These are phyloP conservation scores for Erpetoichthys calabaricus DNA, from an alignment of 2,797 vertebrate species.

Conservation along the genomic window DNA sequence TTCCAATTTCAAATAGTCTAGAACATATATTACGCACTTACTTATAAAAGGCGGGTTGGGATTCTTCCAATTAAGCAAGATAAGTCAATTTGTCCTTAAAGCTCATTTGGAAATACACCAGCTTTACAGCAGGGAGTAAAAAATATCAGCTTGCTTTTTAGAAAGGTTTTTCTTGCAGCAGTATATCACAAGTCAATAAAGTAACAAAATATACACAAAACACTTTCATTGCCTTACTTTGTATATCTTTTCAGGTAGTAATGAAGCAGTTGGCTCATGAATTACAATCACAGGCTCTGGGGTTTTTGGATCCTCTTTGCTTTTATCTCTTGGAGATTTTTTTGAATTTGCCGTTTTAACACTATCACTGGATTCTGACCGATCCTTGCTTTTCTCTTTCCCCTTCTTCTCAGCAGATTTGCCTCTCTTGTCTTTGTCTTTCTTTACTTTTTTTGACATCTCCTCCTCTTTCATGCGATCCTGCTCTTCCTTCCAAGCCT, in stretches of 20 bases:
- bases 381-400: slow-evolving; percentile 22
- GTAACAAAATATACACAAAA: too few relatives aligned
- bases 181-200: too few relatives aligned
- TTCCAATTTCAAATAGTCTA: too few relatives aligned
- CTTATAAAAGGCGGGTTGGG: too few relatives aligned
- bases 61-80: too few relatives aligned
- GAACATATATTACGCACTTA: too few relatives aligned
- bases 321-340: slow-evolving; percentile 22
- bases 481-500: slow-evolving; percentile 76
- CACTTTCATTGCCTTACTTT: too few relatives aligned
- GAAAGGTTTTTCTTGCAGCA: too few relatives aligned
- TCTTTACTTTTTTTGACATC: slow-evolving; percentile 42
- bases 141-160: too few relatives aligned
- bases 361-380: slow-evolving; percentile 16
- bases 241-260: slow-evolving; percentile 7
- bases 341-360: slow-evolving; percentile 17
- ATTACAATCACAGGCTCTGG: slow-evolving; percentile 4
- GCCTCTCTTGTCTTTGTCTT: slow-evolving; percentile 32
- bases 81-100: too few relatives aligned
- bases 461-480: slow-evolving; percentile 57
- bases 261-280: slow-evolving; percentile 5
- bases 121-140: too few relatives aligned
- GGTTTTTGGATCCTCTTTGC: slow-evolving; percentile 25
- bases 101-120: too few relatives aligned
- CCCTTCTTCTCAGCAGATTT: slow-evolving; percentile 22